phyloP scores from a whole-genome alignment of 1,140 invertebrate species.

The Penaeus vannamei region DNA sequence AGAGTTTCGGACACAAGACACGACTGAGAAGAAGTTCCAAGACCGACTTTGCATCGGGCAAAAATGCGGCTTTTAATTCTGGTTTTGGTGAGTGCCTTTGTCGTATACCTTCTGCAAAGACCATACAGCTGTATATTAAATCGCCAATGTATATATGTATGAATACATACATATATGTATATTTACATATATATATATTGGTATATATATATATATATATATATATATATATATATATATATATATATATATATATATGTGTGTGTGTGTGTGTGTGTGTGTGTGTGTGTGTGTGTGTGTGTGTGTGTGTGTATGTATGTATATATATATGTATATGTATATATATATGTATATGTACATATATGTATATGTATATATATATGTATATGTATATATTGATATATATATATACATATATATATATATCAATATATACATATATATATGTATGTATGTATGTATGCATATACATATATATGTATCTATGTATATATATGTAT shows the following conservation, averaged over 20 bases:
- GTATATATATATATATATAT: too few species aligned
- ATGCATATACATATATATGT: not conserved
- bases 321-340: constrained; percentile 13
- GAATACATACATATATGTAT: not conserved
- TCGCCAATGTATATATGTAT: not conserved
- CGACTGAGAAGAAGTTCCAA: too few species aligned
- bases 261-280: not conserved
- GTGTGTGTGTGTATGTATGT: not conserved
- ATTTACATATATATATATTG: constrained; percentile 21
- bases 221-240: constrained; percentile 24
- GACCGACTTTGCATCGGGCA: too few species aligned
- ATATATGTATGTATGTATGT: constrained; percentile 15
- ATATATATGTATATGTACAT: not conserved
- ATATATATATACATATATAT: constrained; percentile 17
- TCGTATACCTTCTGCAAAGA: too few species aligned
- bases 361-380: not conserved
- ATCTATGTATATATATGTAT: not conserved
- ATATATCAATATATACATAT: constrained; percentile 29
- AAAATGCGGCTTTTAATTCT: too few species aligned
- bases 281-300: not conserved
- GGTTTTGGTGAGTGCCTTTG: too few species aligned
- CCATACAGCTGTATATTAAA: not conserved
- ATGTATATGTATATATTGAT: constrained; percentile 4
- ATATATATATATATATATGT: constrained; percentile 4
- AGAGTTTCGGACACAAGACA: too few species aligned